Base-by-base conservation (phyloP, 2,888 invertebrate genomes). In the Brenthis hecate region DNA sequence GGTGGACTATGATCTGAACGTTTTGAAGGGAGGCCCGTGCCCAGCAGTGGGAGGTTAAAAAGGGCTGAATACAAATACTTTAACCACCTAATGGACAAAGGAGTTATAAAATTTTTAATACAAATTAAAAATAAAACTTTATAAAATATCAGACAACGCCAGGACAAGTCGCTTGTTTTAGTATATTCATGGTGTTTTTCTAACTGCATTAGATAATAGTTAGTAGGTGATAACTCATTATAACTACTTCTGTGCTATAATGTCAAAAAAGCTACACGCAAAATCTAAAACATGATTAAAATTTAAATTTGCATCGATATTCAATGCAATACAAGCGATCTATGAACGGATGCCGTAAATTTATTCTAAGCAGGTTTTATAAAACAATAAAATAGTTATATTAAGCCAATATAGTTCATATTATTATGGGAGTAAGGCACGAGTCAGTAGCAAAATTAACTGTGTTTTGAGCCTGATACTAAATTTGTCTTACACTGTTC, bases 341-440 rank as follows among this genome's bases (percentile, higher is more conserved):
- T 50, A 50, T 53, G 32, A 69, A 55, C 69, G 71, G 71, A 71
- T 69, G 71, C 58, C 57, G 69, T 64, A 66, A 60, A 71, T 63
- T 57, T 71, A 69, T 71, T 69, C 71, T 50, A 66, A 69, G 60
- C 69, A 71, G 71, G 71, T 71, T 56, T 65, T 51, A 56, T 51
- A 61, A 60, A n/a, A 61, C 43, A 56, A 2, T 32, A 14, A 13
- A 23, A 13, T 4, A 16, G 47, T 13, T 14, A 6, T n/a, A 16
- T 11, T 11, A 6, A 19, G 13, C 23, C 14, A 65, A 36, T 48
- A 54, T 32, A 54, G n/a, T 11, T 60, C n/a, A 28, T 68, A 68
- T 64, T 1, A 0, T 1, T 6, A 28, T 55, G 0, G 1, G 5
- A 36, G 36, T 54, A 71, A 50, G 50, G 36, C 8, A 23, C 2